Evolutionary conservation across 53 echinoderm and acorn worm genomes (phyloP).

Genomic region (Actinopyga echinites): DNA sequence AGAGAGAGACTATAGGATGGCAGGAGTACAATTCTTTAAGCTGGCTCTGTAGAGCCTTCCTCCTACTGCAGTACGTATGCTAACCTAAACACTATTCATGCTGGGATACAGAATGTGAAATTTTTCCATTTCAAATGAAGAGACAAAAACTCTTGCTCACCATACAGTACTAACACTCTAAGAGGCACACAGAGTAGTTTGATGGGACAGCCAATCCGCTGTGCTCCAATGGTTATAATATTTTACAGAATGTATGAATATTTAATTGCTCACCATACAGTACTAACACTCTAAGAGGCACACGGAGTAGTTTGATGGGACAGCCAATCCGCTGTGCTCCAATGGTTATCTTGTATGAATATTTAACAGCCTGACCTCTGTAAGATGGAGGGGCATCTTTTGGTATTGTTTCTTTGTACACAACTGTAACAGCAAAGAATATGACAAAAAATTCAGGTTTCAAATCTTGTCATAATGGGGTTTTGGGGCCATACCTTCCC

Average conservation of each 20-base stretch:
- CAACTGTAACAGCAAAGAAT: slow-evolving; percentile 52
- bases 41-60: no score
- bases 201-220: slow-evolving; percentile 90
- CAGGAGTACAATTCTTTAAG: no score
- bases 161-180: slow-evolving; percentile 90
- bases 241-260: slow-evolving; percentile 99
- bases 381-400: slow-evolving; percentile 96
- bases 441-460: neutral
- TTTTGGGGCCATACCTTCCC: no score
- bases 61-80: no score
- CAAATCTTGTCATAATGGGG: no score
- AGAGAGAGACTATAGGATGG: no score
- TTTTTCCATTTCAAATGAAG: no score
- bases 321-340: slow-evolving; percentile 90
- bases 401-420: slow-evolving; percentile 88
- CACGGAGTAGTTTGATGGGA: slow-evolving; percentile 88
- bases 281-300: slow-evolving; percentile 91
- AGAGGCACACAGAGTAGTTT: slow-evolving; percentile 90
- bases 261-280: slow-evolving; percentile 94
- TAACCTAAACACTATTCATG: no score
- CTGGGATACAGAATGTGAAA: no score
- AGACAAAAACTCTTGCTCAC: slow-evolving; percentile 44
- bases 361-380: slow-evolving; percentile 96
- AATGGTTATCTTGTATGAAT: slow-evolving; percentile 97
- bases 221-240: slow-evolving; percentile 95